Percentiles rank a stretch among this genome's conserved stretches.
These are phyloP conservation scores for Caenorhabditis latens DNA, from an alignment of 1,140 invertebrate genomes.

Conservation along the genomic window DNA sequence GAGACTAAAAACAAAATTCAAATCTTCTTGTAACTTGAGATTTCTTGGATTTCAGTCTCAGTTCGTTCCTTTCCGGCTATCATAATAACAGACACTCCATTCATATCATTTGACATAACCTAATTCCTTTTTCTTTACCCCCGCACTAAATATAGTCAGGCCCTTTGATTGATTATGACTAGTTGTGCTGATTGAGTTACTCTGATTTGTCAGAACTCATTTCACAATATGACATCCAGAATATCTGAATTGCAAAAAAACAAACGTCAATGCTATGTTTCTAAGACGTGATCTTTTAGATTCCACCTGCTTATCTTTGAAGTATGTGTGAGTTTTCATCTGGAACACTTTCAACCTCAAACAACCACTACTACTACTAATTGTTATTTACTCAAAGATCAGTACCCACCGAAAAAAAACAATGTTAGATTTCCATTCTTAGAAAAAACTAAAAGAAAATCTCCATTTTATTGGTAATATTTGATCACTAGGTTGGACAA, in stretches of 20 bases:
- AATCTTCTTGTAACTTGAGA: no score
- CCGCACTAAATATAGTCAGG: neutral
- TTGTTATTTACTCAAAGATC: neutral
- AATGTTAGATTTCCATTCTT: neutral
- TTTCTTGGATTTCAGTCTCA: no score
- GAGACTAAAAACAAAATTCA: no score
- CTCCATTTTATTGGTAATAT: no score
- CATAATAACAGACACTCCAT: no score
- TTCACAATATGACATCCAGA: neutral
- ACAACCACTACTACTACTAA: no score
- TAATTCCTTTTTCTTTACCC: neutral
- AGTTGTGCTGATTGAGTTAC: neutral
- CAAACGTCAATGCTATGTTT: neutral
- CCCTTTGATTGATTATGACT: slow-evolving; percentile 32
- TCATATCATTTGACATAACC: neutral
- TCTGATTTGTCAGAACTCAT: slow-evolving; percentile 9
- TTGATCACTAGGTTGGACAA: no score
- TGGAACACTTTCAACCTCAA: slow-evolving; percentile 2
- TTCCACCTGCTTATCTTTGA: slow-evolving; percentile 25
- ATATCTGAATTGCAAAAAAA: neutral
- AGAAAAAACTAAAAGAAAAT: no score
- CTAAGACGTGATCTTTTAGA: neutral
- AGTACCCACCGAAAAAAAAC: neutral
- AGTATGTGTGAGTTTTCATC: neutral
- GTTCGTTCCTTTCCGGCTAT: neutral